Percentiles rank a stretch among this genome's conserved stretches.
Conservation (phyloP, 2,797 vertebrate genomes). For the Loriculus beryllinus region DNA sequence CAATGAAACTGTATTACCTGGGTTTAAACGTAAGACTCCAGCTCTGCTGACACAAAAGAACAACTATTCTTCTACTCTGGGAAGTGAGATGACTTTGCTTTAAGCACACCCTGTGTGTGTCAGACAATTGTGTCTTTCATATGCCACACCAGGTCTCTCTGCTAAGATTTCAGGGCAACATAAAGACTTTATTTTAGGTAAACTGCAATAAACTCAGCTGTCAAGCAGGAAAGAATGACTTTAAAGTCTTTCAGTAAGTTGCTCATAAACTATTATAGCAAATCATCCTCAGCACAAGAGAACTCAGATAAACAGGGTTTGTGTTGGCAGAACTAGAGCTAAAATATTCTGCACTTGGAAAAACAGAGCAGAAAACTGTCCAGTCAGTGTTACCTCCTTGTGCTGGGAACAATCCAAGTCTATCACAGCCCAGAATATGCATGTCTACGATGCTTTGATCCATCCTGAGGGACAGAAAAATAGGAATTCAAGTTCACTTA, state of each 20-base stretch:
- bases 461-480: not conserved
- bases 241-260: not conserved
- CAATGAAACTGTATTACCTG: not conserved
- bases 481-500: not conserved
- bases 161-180: not conserved
- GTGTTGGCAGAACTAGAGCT: constrained; percentile 12
- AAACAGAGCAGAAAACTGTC: constrained; percentile 4
- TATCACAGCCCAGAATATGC: not conserved
- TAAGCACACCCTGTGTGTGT: not conserved
- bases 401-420: not conserved
- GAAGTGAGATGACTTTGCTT: not conserved
- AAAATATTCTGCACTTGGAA: constrained; percentile 37
- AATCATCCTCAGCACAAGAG: not conserved
- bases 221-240: not conserved
- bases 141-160: not conserved
- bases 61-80: not conserved
- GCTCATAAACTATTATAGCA: not conserved
- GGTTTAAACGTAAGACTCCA: not conserved
- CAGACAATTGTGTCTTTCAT: not conserved
- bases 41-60: not conserved
- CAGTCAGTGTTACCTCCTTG: not conserved
- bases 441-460: not conserved
- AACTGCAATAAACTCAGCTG: not conserved
- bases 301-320: constrained; percentile 32
- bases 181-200: not conserved